Evolutionary conservation across 2,888 invertebrate species (phyloP).

Genomic region (Strigamia transsilvanica): DNA sequence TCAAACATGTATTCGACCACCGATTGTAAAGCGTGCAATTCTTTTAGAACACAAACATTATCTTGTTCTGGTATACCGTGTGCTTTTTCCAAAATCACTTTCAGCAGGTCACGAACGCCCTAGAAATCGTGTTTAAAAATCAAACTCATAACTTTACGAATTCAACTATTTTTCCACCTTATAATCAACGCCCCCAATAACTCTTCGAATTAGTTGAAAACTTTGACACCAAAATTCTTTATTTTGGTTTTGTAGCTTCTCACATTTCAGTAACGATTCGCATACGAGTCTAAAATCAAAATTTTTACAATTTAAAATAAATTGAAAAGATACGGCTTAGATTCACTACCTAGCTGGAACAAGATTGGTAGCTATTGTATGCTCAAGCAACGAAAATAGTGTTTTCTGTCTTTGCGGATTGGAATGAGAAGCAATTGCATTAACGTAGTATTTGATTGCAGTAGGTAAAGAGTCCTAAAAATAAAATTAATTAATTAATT

Average conservation of each 20-base stretch:
- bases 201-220: constrained; percentile 81
- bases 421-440: constrained; percentile 76
- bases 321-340: constrained; percentile 33
- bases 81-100: constrained; percentile 77
- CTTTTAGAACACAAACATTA: constrained; percentile 81
- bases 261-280: constrained; percentile 83
- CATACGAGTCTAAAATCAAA: constrained; percentile 77
- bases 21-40: constrained; percentile 80
- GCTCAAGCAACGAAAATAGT: constrained; percentile 78
- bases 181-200: constrained; percentile 92
- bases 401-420: constrained; percentile 79
- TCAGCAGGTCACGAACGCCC: constrained; percentile 66
- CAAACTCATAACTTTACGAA: neutral
- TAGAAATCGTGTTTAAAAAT: constrained; percentile 56
- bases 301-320: constrained; percentile 12
- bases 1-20: constrained; percentile 91
- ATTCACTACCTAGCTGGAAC: constrained; percentile 75
- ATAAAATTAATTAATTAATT: no score
- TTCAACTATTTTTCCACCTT: constrained; percentile 70
- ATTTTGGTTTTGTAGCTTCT: constrained; percentile 81
- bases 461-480: constrained; percentile 75
- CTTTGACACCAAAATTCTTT: constrained; percentile 89
- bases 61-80: constrained; percentile 80
- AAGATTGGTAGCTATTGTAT: constrained; percentile 75
- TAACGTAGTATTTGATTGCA: constrained; percentile 78